phyloP scores from a whole-genome alignment of 1,140 invertebrate genomes.

The Luehdorfia chinensis region DNA sequence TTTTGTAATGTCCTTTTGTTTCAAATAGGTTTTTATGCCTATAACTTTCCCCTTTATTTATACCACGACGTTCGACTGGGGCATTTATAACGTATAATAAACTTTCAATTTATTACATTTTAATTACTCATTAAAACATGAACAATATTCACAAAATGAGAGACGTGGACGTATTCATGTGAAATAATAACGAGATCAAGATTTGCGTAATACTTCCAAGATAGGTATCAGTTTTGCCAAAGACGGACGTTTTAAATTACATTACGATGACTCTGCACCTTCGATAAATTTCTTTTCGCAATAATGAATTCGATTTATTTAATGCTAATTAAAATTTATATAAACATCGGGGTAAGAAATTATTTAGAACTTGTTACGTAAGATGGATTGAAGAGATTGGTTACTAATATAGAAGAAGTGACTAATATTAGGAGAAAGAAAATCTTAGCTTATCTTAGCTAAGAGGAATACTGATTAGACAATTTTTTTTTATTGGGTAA shows the following conservation, averaged over 20 bases:
- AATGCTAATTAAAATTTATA: constrained; percentile 55
- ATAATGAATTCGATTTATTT: constrained; percentile 50
- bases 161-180: background rate
- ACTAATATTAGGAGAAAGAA: no score
- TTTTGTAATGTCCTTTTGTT: no score
- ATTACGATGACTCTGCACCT: constrained; percentile 52
- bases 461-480: no score
- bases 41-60: no score
- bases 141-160: constrained; percentile 6
- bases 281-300: constrained; percentile 51
- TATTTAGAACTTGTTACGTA: constrained; percentile 14
- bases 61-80: no score
- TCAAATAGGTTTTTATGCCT: no score
- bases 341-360: constrained; percentile 23
- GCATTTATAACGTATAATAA: no score
- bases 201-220: constrained; percentile 50
- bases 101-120: no score
- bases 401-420: background rate
- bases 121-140: background rate
- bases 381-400: background rate
- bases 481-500: no score
- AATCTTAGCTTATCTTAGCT: no score
- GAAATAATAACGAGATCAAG: constrained; percentile 26
- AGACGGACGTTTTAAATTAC: constrained; percentile 64
- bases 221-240: constrained; percentile 44